Evolutionary conservation across 2,113 vertebrate species (phyloP).

Genomic region (Oriolus oriolus): DNA sequence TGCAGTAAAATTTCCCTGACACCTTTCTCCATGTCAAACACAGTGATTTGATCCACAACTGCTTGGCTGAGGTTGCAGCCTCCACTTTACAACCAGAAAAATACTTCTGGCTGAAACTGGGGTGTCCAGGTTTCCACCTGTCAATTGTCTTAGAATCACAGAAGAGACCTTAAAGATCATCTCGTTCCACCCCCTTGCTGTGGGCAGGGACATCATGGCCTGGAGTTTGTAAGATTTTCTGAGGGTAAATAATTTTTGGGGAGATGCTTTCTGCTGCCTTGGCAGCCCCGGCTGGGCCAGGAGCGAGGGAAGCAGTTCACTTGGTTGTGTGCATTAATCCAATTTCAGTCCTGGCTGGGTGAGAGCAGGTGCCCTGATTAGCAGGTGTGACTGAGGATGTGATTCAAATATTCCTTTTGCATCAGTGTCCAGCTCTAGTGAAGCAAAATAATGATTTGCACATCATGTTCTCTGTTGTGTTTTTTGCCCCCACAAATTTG

Average conservation of each 20-base stretch:
- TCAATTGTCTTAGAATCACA: neutral
- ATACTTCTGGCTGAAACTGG: neutral
- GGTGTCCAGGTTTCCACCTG: neutral
- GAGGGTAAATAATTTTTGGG: neutral
- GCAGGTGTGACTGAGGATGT: neutral
- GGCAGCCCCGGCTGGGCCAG: neutral
- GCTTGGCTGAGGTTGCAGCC: neutral
- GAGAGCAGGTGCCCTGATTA: neutral
- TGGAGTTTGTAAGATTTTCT: neutral
- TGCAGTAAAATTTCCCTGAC: neutral
- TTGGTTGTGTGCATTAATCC: neutral
- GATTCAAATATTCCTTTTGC: neutral
- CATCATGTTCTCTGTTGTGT: neutral
- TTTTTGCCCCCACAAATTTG: neutral
- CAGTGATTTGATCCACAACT: neutral
- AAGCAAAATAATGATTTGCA: neutral
- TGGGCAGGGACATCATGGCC: neutral
- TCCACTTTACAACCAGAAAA: neutral
- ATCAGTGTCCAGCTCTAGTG: neutral
- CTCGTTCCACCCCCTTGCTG: neutral
- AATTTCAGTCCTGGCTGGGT: neutral
- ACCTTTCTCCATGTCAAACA: neutral
- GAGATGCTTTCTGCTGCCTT: neutral
- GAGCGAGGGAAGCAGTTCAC: neutral
- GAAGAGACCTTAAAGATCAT: neutral